phyloP scores from a whole-genome alignment of 1,140 invertebrate genomes.

The Cotesia typhae region DNA sequence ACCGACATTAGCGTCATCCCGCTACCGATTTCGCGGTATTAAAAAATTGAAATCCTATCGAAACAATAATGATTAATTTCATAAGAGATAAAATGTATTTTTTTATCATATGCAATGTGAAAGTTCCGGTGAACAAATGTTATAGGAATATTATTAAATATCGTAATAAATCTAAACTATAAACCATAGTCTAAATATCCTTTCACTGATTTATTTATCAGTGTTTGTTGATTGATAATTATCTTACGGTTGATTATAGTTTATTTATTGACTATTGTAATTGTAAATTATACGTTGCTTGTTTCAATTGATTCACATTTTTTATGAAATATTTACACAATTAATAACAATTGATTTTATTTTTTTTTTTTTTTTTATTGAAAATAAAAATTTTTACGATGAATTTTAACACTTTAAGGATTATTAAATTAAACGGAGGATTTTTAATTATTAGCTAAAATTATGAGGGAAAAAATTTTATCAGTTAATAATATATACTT shows the following conservation, averaged over 20 bases:
- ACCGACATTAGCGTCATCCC: too few species aligned
- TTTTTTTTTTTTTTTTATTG: too few species aligned
- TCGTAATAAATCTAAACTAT: background rate
- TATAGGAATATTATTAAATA: background rate
- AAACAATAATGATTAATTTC: background rate
- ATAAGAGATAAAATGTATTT: background rate
- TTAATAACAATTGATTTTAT: too few species aligned
- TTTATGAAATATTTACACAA: background rate
- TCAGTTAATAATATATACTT: slow-evolving; percentile 52
- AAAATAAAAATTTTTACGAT: too few species aligned
- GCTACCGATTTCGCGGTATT: too few species aligned
- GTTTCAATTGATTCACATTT: slow-evolving; percentile 2
- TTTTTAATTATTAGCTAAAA: too few species aligned
- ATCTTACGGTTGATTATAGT: background rate
- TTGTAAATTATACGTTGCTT: background rate
- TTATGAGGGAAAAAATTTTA: too few species aligned
- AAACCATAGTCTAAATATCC: too few species aligned
- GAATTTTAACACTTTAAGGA: too few species aligned
- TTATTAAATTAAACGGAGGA: too few species aligned
- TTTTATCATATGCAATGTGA: background rate
- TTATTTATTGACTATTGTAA: background rate
- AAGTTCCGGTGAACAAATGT: background rate
- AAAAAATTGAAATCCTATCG: background rate
- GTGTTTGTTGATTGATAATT: background rate
- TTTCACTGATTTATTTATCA: too few species aligned